Conservation (phyloP, 2,888 invertebrate genomes). For the Agelastica alni region DNA sequence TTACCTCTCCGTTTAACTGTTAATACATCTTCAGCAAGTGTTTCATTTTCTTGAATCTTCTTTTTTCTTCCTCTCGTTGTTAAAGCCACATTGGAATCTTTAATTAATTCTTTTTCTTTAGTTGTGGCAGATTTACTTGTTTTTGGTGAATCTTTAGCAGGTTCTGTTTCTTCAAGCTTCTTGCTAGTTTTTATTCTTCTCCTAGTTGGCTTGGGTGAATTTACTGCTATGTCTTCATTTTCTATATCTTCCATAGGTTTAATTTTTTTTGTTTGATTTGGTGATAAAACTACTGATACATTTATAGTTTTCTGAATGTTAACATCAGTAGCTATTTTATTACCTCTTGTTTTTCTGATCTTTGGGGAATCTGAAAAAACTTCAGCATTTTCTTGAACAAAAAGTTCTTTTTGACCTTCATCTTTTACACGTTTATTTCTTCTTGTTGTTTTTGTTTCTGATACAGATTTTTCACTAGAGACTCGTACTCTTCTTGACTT, state of each 20-base stretch:
- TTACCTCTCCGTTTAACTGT: too few species aligned
- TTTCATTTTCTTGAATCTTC: not conserved
- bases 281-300: too few species aligned
- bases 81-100: too few species aligned
- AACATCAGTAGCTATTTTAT: not conserved
- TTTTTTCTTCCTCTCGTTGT: not conserved
- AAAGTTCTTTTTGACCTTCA: not conserved
- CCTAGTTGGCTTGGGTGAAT: constrained; percentile 7
- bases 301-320: too few species aligned
- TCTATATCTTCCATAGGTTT: constrained; percentile 1
- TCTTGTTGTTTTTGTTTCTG: not conserved
- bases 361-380: not conserved
- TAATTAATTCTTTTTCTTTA: too few species aligned
- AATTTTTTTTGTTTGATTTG: too few species aligned
- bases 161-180: constrained; percentile 4
- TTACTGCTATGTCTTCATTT: not conserved
- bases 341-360: not conserved
- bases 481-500: not conserved
- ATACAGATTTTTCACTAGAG: too few species aligned
- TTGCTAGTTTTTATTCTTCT: constrained; percentile 4
- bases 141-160: not conserved
- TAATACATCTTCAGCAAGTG: not conserved
- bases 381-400: not conserved
- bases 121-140: too few species aligned
- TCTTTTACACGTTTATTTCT: not conserved